phyloP scores from a whole-genome alignment of 2,113 vertebrate species.

The Gnathonemus longibarbis region DNA sequence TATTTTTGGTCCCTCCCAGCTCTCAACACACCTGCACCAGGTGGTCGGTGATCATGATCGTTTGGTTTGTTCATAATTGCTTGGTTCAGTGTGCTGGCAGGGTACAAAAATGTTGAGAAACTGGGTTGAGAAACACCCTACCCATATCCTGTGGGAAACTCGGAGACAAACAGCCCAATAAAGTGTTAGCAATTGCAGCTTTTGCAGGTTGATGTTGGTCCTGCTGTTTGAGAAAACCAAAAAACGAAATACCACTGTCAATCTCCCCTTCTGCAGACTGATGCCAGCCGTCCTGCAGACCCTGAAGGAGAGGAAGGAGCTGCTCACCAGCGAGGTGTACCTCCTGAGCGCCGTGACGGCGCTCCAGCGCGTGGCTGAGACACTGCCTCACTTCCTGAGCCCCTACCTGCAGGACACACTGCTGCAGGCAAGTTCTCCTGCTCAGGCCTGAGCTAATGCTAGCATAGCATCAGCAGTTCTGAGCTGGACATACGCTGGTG shows the following conservation, averaged over 20 bases:
- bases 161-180: neutral
- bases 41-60: neutral
- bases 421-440: slow-evolving; percentile 59
- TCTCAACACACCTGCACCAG: neutral
- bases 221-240: neutral
- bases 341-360: slow-evolving; percentile 83
- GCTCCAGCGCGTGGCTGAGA: slow-evolving; percentile 77
- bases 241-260: neutral
- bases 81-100: too few relatives aligned
- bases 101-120: neutral
- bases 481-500: neutral
- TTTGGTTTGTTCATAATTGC: too few relatives aligned
- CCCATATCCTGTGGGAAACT: neutral
- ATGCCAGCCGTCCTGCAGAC: slow-evolving; percentile 74
- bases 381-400: slow-evolving; percentile 84
- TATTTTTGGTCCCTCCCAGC: neutral
- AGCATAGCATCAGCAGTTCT: neutral
- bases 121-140: neutral
- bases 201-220: neutral
- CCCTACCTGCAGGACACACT: slow-evolving; percentile 77
- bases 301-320: slow-evolving; percentile 65
- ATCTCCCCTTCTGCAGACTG: slow-evolving; percentile 58
- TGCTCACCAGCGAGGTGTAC: slow-evolving; percentile 72
- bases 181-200: neutral
- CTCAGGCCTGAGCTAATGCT: neutral